Conservation (phyloP, 2,797 vertebrate species). For the Lates japonicus region DNA sequence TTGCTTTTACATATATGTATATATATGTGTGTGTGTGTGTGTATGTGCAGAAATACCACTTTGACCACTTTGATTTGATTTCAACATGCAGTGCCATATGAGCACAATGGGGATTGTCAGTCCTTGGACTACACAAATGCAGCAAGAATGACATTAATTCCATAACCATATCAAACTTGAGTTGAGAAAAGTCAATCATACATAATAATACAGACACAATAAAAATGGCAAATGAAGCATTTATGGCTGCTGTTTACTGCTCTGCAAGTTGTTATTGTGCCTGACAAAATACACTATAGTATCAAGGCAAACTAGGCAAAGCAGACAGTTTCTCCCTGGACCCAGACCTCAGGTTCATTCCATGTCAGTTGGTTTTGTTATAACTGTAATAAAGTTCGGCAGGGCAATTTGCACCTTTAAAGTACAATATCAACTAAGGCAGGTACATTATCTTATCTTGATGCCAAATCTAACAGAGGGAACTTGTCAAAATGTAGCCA, state of each 20-base stretch:
- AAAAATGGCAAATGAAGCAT: conserved; percentile 1
- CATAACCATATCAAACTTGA: neutral
- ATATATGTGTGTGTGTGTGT: too few species aligned
- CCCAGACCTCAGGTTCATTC: neutral
- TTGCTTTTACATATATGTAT: too few species aligned
- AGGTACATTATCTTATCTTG: neutral
- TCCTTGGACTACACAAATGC: neutral
- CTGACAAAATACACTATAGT: neutral
- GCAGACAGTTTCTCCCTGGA: neutral
- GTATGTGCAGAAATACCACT: too few species aligned
- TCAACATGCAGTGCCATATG: neutral
- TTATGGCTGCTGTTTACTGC: neutral
- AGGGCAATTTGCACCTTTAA: neutral
- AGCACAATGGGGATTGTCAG: too few species aligned
- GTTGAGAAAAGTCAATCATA: neutral
- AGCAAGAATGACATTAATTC: neutral
- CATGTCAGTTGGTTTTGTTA: neutral
- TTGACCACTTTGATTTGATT: neutral
- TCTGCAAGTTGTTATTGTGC: neutral
- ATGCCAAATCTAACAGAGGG: neutral
- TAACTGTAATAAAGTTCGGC: neutral
- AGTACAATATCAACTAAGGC: neutral
- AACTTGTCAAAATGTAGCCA: neutral
- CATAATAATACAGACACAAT: too few species aligned
- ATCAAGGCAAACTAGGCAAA: conserved; percentile 16